Evolutionary conservation across 2,888 invertebrate genomes (phyloP), one percentile per base, ranked within the genome.

Genomic region (Noctua janthina): DNA sequence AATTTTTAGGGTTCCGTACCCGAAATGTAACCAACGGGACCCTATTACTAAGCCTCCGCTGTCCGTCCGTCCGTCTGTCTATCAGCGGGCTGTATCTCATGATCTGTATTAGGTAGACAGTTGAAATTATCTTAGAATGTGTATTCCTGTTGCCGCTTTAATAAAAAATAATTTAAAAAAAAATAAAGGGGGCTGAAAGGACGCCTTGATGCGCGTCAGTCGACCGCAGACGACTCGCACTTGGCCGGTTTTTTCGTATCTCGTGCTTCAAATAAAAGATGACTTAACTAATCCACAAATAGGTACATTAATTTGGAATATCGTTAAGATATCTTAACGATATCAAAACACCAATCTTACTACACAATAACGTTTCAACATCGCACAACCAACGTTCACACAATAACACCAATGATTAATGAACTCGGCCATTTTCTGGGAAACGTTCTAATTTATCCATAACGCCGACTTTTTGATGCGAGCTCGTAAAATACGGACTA

Each of bases 361-460:
- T 23, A 73, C 29, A 69, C n/a, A 85, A 78, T 56, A 78, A 72
- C 78, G 72, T 70, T 84, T 72, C 62, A 72, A 35, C 39, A 72
- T 82, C 84, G 78, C 76, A 39, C 68, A 66, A 78, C 35, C 59
- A 83, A 88, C 88, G 81, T 83, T 54, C 74, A 56, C 81, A 78
- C 69, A 83, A 89, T 82, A 78, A 71, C 15, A 64, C 72, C 76
- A 59, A 88, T 92, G 92, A 91, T 91, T 90, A 91, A 91, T 91
- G 90, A 87, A 88, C 66, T 78, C 72, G 43, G 43, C 74, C 71
- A 76, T 82, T 82, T 86, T 80, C 85, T 79, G 76, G 72, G 76
- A 79, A 83, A 82, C 90, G 88, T 85, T 91, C 88, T 88, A 89
- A 89, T 83, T 86, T 90, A 90, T 91, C 88, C 86, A 85, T 88